phyloP scores from a whole-genome alignment of 1,140 invertebrate genomes.

The Ylistrum balloti region DNA sequence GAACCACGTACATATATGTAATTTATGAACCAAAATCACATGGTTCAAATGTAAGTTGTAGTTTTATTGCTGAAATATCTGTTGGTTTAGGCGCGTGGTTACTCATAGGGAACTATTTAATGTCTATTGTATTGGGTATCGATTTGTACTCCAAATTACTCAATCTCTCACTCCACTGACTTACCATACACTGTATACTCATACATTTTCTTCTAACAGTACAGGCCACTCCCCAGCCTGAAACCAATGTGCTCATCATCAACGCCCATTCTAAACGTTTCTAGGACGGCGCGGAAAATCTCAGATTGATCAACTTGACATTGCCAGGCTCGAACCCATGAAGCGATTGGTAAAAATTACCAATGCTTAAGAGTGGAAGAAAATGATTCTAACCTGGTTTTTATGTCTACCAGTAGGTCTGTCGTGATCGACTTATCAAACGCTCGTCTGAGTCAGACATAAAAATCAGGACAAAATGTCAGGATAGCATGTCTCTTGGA shows the following conservation, averaged over 20 bases:
- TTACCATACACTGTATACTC: background rate
- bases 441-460: conserved; percentile 20
- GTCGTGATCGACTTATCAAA: background rate
- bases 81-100: background rate
- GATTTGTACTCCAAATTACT: background rate
- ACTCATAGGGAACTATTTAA: background rate
- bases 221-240: background rate
- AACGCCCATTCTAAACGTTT: background rate
- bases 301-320: conserved; percentile 32
- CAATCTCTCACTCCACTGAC: background rate
- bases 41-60: too few relatives aligned
- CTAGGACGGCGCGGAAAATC: background rate
- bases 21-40: too few relatives aligned
- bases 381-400: background rate
- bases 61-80: background rate
- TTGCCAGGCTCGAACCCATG: background rate
- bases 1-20: too few relatives aligned
- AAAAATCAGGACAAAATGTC: background rate
- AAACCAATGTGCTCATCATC: background rate
- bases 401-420: background rate
- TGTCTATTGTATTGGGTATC: background rate
- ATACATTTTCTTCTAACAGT: background rate
- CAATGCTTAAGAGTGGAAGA: background rate
- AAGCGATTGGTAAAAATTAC: background rate
- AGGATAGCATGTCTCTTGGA: background rate